Evolutionary conservation across 2,113 vertebrate species (phyloP).

Genomic region (Crotalus tigris): DNA sequence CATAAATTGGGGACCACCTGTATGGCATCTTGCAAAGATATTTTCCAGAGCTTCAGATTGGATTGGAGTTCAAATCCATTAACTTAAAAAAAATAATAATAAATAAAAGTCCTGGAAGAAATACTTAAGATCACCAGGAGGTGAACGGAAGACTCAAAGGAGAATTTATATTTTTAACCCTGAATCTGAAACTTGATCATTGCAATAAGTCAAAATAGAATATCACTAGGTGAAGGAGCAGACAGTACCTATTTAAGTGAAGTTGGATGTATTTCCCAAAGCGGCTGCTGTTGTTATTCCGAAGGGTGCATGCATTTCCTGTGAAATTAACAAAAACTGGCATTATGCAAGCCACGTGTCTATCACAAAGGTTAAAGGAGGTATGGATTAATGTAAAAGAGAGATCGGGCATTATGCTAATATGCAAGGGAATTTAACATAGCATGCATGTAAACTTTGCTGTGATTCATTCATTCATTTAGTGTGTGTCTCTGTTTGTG

Average conservation of each 20-base stretch:
- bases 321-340: slow-evolving; percentile 32
- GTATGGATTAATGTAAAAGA: background rate
- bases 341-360: background rate
- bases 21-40: background rate
- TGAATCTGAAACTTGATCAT: background rate
- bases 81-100: background rate
- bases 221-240: too few relatives aligned
- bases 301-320: slow-evolving; percentile 93
- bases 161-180: background rate
- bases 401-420: background rate
- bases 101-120: background rate
- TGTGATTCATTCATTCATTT: background rate
- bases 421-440: background rate
- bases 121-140: background rate
- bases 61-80: background rate
- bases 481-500: background rate
- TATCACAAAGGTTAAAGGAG: background rate
- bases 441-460: background rate
- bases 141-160: background rate
- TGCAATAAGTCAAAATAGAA: background rate
- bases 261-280: slow-evolving; percentile 99
- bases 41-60: background rate
- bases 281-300: slow-evolving; percentile 95
- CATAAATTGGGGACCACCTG: background rate
- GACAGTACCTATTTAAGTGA: slow-evolving; percentile 85